Percentiles rank a stretch among this genome's conserved stretches.
phyloP scores from a whole-genome alignment of 2,797 vertebrate genomes.

The Sebastes reedi region DNA sequence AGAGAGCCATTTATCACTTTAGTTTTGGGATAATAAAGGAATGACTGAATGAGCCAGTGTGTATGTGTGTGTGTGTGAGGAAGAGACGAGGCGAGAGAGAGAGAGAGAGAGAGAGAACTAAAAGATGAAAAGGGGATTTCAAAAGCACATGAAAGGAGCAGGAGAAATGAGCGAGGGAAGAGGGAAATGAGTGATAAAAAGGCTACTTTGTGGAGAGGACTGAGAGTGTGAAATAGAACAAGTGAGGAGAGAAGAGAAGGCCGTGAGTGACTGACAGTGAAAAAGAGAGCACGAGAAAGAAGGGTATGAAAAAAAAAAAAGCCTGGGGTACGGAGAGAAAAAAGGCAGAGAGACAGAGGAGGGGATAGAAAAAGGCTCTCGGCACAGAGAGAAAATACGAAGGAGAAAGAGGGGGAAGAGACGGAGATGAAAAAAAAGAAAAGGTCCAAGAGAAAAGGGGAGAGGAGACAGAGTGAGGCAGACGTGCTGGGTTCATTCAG shows the following conservation, averaged over 20 bases:
- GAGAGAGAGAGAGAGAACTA: conserved; percentile 47
- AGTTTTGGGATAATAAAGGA: conserved; percentile 81
- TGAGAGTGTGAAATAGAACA: conserved; percentile 78
- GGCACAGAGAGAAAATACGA: conserved; percentile 40
- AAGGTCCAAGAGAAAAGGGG: conserved; percentile 33
- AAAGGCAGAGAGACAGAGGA: conserved; percentile 61
- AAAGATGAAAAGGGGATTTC: conserved; percentile 79
- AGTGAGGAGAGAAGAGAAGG: conserved; percentile 72
- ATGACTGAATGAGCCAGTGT: conserved; percentile 75
- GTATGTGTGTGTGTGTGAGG: conserved; percentile 23
- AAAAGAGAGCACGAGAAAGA: conserved; percentile 65
- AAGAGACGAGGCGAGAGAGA: conserved; percentile 38
- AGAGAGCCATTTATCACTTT: conserved; percentile 81
- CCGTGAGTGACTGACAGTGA: conserved; percentile 73
- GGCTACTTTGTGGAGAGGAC: conserved; percentile 77
- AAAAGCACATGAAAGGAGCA: conserved; percentile 81
- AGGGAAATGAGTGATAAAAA: conserved; percentile 82
- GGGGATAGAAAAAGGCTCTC: conserved; percentile 60
- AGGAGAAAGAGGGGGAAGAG: conserved; percentile 42
- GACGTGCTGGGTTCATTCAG: conserved; percentile 75
- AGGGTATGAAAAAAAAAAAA: conserved; percentile 52
- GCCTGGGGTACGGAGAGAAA: conserved; percentile 58
- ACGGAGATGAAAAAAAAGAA: conserved; percentile 21
- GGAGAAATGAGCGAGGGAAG: conserved; percentile 79
- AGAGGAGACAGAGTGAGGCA: conserved; percentile 55